Evolutionary conservation across 2,113 vertebrate genomes (phyloP).

Genomic region (Verasper variegatus): DNA sequence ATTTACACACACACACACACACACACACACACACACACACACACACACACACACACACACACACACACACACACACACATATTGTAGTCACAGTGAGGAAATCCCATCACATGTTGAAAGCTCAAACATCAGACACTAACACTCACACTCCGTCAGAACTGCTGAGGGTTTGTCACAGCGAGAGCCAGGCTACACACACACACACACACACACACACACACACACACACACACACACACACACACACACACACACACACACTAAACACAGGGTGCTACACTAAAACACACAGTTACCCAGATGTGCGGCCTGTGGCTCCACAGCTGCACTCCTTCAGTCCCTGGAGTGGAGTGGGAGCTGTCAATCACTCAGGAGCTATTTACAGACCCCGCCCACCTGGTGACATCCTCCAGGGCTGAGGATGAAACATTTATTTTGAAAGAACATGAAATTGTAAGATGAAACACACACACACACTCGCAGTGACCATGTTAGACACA

Average conservation of each 20-base stretch:
- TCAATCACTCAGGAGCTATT: conserved; percentile 50
- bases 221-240: conserved; percentile 29
- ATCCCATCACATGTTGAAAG: no score
- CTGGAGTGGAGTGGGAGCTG: conserved; percentile 11
- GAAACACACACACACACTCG: conserved; percentile 16
- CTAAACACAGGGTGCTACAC: no score
- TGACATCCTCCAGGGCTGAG: background rate
- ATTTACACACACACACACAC: background rate
- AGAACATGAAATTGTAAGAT: no score
- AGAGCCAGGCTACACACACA: background rate
- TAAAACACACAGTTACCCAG: conserved; percentile 36
- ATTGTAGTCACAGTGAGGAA: no score
- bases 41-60: no score
- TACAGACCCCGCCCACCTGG: conserved; percentile 48
- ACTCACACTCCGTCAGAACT: background rate
- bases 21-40: background rate
- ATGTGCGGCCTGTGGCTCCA: conserved; percentile 27
- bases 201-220: conserved; percentile 10
- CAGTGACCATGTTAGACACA: background rate
- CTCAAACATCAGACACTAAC: background rate
- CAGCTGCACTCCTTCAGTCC: conserved; percentile 48
- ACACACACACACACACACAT: no score
- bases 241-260: conserved; percentile 23
- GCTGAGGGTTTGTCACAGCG: background rate
- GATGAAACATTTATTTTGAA: background rate